Base-by-base conservation (phyloP, 1,140 invertebrate genomes). In the Drosophila rhopaloa region DNA sequence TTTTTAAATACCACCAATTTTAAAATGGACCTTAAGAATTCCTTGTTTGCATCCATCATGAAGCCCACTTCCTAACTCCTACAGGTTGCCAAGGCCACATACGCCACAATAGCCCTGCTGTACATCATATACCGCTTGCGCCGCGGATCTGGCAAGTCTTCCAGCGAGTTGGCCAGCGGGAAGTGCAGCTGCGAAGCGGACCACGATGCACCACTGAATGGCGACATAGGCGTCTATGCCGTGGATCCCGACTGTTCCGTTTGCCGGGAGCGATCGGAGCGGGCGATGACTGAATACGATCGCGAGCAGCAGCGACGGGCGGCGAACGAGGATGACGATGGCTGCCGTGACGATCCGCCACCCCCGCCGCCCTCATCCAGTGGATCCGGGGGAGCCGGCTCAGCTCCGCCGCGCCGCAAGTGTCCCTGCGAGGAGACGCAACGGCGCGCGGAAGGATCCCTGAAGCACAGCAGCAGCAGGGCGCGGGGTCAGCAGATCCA, bases 21-120 rank as follows among this genome's bases (percentile, higher is more conserved):
- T 32, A 32, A 1, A 6, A 1, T 32, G 6, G 7, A 32, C 29
- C 29, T 32, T 32, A 24, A 24, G 24, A 24, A 24, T 4, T 24
- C 11, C 37, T 40, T 2, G 5, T 5, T 40, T 40, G 4, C 5
- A 5, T 13, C 11, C 3, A 24, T 24, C 24, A 24, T 24, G 2
- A n/a, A n/a, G n/a, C 38, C 13, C 0, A n/a, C n/a, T n/a, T 14
- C n/a, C 2, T 8, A 11, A 47, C 14, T 24, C 11, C 3, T 14
- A 7, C 51, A 90, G 86, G 86, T 90, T 19, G 86, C 86, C 9
- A 90, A 90, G 54, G 88, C 71, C 7, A 90, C 86, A 1, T 90
- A 90, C 51, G 86, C 67, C 14, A 81, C 86, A 2, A 32, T 90
- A 19, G 88, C 88, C 1, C 44, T 90, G 40, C 27, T 90, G 14